Evolutionary conservation across 2,888 invertebrate species (phyloP), one percentile per base, ranked within the genome.

Genomic region (Cynaeus angustus): DNA sequence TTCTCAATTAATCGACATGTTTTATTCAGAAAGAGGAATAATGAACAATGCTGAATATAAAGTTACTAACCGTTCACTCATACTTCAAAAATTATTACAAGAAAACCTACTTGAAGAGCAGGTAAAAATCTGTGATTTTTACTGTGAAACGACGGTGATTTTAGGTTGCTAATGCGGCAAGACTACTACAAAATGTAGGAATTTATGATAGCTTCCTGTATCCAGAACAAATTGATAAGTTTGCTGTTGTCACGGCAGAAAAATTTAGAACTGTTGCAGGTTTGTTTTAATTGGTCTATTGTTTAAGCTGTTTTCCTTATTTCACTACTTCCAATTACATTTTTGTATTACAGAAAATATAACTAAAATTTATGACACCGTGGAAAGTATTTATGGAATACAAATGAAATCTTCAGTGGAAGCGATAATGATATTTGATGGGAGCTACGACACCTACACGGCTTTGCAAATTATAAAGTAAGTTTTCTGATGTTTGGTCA

Each of bases 1-100:
- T 0, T 90, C 91, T 0, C 91, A 91, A 84, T 79, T 91, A 9
- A 81, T 91, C 45, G 90, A 91, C 70, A 90, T 91, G 90, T 92
- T 91, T 80, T 92, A 91, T 78, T 91, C 91, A 0, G 85, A 88
- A 72, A 86, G 87, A 66, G 91, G 91, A 0, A 85, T 89, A 0
- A 87, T 88, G 0, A 89, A 89, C 75, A 86, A 90, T 16, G 81
- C 85, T 0, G 83, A 83, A 30, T 85, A 90, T n/a, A 87, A 86
- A 77, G 90, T 90, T 1, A 90, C 90, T 74, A 87, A 88, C 71
- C 84, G 91, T 64, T 85, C 85, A 21, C 77, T 82, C 0, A 83
- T 87, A 43, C 88, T 89, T 76, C 80, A 82, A 13, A 83, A 83
- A 26, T 75, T 88, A 38, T 81, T 88, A 37, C 83, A 85, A 37